A percentile compares a stretch with the other conserved stretches of the same genome.
Conservation (phyloP, 2,797 vertebrate genomes). For the Spinibarbus caldwelli region DNA sequence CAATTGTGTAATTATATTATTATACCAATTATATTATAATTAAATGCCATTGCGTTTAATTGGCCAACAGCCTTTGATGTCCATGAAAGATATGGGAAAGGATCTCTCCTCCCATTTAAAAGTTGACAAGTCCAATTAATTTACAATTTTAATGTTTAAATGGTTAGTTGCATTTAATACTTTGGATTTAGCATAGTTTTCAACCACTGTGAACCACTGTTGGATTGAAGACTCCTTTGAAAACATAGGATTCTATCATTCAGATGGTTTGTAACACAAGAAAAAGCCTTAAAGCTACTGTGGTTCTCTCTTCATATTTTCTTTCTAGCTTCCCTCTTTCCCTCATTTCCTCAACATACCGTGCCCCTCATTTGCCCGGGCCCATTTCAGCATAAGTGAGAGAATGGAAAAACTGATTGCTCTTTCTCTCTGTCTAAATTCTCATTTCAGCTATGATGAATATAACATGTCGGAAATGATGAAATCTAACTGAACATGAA, state of each 20-base stretch:
- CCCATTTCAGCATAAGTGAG: conserved; percentile 71
- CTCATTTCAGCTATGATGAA: conserved; percentile 71
- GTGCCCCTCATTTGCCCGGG: conserved; percentile 63
- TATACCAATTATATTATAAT: neutral
- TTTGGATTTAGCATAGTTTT: neutral
- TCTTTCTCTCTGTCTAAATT: conserved; percentile 58
- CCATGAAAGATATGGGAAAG: neutral
- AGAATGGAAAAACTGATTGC: conserved; percentile 74
- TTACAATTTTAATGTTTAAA: neutral
- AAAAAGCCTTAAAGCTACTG: conserved; percentile 51
- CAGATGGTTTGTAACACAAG: neutral
- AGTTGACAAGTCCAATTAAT: neutral
- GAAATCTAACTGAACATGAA: conserved; percentile 72
- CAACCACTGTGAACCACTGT: neutral
- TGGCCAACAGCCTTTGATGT: neutral
- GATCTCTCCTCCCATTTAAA: neutral
- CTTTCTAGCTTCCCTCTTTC: conserved; percentile 41
- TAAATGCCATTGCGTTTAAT: neutral
- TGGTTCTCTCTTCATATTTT: conserved; percentile 46
- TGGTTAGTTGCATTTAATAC: neutral
- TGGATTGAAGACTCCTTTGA: conserved; percentile 7
- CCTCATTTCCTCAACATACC: conserved; percentile 47
- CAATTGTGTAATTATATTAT: conserved; percentile 1
- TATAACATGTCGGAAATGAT: conserved; percentile 72
- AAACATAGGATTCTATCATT: neutral